Evolutionary conservation across 2,113 vertebrate genomes (phyloP).

Genomic region (Ailuropoda melanoleuca): DNA sequence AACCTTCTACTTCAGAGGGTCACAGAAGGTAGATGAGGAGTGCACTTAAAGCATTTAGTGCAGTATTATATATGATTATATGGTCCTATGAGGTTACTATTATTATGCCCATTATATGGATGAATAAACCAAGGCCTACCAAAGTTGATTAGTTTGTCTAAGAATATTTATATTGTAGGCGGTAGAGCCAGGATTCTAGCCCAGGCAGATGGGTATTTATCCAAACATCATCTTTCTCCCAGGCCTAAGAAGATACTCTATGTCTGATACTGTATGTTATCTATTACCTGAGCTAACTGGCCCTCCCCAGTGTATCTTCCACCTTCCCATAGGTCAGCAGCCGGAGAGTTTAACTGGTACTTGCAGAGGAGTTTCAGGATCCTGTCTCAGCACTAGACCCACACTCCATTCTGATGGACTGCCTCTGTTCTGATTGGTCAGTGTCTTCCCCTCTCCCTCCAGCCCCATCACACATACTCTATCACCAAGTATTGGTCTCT

Average conservation of each 20-base stretch:
- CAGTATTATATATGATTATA: background rate
- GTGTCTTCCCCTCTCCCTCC: background rate
- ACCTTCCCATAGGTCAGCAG: background rate
- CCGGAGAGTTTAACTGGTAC: background rate
- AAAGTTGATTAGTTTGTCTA: background rate
- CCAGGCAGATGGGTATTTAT: background rate
- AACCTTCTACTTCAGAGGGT: background rate
- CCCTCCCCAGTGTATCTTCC: background rate
- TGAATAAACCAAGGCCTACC: background rate
- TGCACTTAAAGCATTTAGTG: background rate
- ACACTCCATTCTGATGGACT: background rate
- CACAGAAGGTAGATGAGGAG: background rate
- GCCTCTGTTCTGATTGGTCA: background rate
- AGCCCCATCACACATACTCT: background rate
- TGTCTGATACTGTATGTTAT: background rate
- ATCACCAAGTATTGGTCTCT: background rate
- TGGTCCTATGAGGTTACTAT: background rate
- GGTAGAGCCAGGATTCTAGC: slow-evolving; percentile 12
- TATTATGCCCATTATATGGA: background rate
- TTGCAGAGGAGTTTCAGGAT: background rate
- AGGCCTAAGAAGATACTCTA: background rate
- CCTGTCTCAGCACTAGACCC: background rate
- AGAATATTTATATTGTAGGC: background rate
- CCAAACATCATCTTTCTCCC: background rate
- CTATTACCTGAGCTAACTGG: background rate